Evolutionary conservation across 1,140 invertebrate species (phyloP).

Genomic region (Episyrphus balteatus): DNA sequence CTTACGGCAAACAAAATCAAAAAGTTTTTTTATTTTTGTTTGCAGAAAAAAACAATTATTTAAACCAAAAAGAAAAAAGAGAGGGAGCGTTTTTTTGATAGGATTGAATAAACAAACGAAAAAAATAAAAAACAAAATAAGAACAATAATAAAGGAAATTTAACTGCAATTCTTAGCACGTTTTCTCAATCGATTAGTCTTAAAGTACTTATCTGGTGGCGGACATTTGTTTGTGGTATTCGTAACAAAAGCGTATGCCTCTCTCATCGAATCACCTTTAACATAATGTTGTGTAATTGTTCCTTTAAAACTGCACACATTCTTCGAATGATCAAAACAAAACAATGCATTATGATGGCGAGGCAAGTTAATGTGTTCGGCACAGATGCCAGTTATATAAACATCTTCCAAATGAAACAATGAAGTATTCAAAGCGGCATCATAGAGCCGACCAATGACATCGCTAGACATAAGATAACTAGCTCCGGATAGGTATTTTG

Average conservation of each 20-base stretch:
- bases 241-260: conserved; percentile 24
- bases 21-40: too few relatives aligned
- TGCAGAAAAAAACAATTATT: too few relatives aligned
- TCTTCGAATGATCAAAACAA: conserved; percentile 17
- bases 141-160: too few relatives aligned
- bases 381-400: conserved; percentile 61
- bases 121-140: too few relatives aligned
- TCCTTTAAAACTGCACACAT: conserved; percentile 25
- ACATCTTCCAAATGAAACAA: conserved; percentile 76
- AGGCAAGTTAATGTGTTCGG: conserved; percentile 17
- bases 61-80: too few relatives aligned
- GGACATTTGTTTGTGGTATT: conserved; percentile 26
- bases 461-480: conserved; percentile 69
- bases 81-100: too few relatives aligned
- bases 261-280: conserved; percentile 23
- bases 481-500: conserved; percentile 74
- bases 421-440: conserved; percentile 53
- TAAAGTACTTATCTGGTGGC: conserved; percentile 25
- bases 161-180: too few relatives aligned
- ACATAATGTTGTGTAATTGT: conserved; percentile 28
- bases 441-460: conserved; percentile 54
- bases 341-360: conserved; percentile 26
- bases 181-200: conserved; percentile 21
- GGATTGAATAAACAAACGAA: too few relatives aligned
- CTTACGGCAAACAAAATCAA: too few relatives aligned